Base-by-base conservation (phyloP, 1,140 invertebrate genomes). In the Leptinotarsa lineolata region DNA sequence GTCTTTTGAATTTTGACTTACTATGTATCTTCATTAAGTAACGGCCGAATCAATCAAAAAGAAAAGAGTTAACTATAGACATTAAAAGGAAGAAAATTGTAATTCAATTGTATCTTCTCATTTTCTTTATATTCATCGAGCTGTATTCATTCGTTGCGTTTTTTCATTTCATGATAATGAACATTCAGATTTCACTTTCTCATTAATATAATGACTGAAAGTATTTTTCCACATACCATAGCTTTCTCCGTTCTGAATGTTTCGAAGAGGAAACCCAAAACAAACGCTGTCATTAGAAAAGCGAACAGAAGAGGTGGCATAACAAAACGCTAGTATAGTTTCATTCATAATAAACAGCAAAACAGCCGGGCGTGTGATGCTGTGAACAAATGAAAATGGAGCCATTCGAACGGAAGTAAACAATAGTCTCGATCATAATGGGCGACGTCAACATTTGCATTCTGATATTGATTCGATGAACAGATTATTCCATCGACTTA, bases 311-410 rank as follows among this genome's bases (percentile, higher is more conserved):
- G 24, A 63, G 20, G 21, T 15, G 21, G 24, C 20, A 63, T 63
- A 63, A 63, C 61, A 63, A 63, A 63, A 63, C 61, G 21, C 12
- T 13, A 5, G n/a, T 20, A 4, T 22, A 22, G 48, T 54, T 54
- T 54, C 13, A 18, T 54, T 13, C 16, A 15, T 54, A 18, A 5
- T 54, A 54, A 54, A 54, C 48, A 54, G 15, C 48, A 54, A 54
- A 54, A 54, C 16, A 54, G 48, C 6, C 48, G 13, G 48, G 16
- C n/a, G 48, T 54, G 48, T 54, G n/a, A 54, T 54, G 48, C 48
- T 54, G 48, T 13, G 48, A 54, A 54, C 48, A 54, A 54, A 54
- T 54, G 48, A 54, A 54, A 54, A 54, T 54, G n/a, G 48, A 18
- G 4, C 16, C n/a, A 16, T 54, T 54, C 15, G 48, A 54, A 54